Evolutionary conservation across 2,113 vertebrate species (phyloP), one percentile per base, ranked within the genome.

Genomic region (Notiomystis cincta): DNA sequence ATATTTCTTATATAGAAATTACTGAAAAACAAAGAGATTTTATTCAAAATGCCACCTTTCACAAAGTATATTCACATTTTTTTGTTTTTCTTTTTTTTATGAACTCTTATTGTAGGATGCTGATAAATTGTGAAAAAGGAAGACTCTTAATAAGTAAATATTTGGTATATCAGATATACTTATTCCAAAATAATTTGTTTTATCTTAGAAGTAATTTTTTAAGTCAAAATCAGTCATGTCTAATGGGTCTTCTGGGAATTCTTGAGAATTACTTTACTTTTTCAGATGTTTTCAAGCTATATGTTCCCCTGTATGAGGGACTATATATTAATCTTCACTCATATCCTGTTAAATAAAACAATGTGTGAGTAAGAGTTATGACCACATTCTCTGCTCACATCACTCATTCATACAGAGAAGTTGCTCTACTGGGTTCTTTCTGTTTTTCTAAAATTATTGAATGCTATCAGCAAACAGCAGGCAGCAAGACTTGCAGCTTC

Each of bases 151-250:
- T 13, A 56, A 40, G 50, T 50, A 86, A 89, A 45, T 81, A 78
- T 64, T 78, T 62, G 18, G 19, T 64, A 27, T 61, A 42, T 61
- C 23, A 42, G 28, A 58, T 62, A 24, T 25, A 81, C n/a, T 65
- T 54, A 28, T 45, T 78, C 11, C 11, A 89, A 91, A 91, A 75
- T 40, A 56, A 50, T 76, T 94, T 6, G 17, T 1, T 96, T 51
- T 81, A 94, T 84, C 77, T 95, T 95, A 94, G 47, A 94, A 84
- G 38, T 81, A 91, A 94, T 76, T 95, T 91, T 81, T 95, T 95
- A 40, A 89, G 40, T 81, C 70, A 95, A 50, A 79, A 67, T 91
- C 94, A 90, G 53, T 75, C 80, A 81, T 48, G 45, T 80, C 27
- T 89, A 75, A 84, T 48, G 28, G 33, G 18, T 85, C 33, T 67